phyloP scores from a whole-genome alignment of 2,113 vertebrate genomes.

The Semnopithecus entellus region DNA sequence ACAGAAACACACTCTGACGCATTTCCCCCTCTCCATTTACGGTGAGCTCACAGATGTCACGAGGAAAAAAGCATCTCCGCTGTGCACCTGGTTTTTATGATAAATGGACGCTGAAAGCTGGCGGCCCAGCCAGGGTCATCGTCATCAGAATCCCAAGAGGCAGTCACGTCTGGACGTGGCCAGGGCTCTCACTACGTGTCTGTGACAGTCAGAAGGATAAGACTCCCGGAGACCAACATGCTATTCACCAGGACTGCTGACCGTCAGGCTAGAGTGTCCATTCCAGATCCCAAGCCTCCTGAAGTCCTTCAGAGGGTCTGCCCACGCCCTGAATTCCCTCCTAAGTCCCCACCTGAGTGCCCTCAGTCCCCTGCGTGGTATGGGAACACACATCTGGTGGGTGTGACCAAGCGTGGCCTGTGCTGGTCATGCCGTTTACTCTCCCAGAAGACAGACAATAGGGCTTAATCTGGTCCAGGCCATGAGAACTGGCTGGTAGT shows the following conservation, averaged over 20 bases:
- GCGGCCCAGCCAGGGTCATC: neutral
- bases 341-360: neutral
- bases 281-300: fast-evolving
- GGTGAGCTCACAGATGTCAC: fast-evolving
- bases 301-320: neutral
- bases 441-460: too few relatives aligned
- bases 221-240: fast-evolving
- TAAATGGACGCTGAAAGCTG: neutral
- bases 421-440: fast-evolving
- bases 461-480: neutral
- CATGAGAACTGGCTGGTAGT: neutral
- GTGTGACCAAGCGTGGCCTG: neutral
- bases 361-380: neutral
- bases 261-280: fast-evolving
- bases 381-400: neutral
- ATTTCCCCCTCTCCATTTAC: neutral
- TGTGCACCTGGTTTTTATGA: neutral
- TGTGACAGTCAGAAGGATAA: fast-evolving
- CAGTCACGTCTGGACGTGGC: fast-evolving
- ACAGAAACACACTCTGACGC: fast-evolving
- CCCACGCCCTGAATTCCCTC: neutral
- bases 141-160: neutral
- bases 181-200: neutral
- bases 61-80: too few relatives aligned
- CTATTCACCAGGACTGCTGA: neutral